These are phyloP conservation scores for Ganaspis brasiliensis DNA, from an alignment of 2,888 invertebrate genomes.

Conservation along the genomic window DNA sequence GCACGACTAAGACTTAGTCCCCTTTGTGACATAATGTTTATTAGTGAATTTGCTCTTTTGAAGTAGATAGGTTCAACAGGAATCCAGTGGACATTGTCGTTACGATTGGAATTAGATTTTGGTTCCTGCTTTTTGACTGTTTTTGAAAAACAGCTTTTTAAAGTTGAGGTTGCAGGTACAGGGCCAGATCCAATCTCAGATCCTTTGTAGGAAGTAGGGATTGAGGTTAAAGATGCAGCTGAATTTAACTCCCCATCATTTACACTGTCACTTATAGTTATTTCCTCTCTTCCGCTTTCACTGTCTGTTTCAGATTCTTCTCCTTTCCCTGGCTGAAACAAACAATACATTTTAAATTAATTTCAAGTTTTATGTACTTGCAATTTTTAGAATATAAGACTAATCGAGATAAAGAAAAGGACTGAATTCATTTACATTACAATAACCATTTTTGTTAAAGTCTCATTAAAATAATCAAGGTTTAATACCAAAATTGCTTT, in stretches of 20 bases:
- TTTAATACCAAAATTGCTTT: too few species aligned
- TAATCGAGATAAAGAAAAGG: too few species aligned
- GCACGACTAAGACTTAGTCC: not conserved
- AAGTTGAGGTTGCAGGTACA: constrained; percentile 49
- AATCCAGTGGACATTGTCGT: not conserved
- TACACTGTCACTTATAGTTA: too few species aligned
- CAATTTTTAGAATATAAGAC: too few species aligned
- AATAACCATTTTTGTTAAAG: too few species aligned
- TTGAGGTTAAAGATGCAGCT: constrained; percentile 54
- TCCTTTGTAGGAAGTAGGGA: constrained; percentile 62
- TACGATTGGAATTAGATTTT: not conserved
- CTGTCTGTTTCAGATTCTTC: too few species aligned
- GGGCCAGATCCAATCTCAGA: constrained; percentile 63
- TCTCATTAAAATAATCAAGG: too few species aligned
- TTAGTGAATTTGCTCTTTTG: not conserved
- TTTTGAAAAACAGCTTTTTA: constrained; percentile 41
- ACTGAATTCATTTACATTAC: too few species aligned
- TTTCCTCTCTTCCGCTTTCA: not conserved
- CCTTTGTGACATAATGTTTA: not conserved
- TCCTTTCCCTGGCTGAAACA: not conserved
- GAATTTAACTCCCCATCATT: constrained; percentile 22
- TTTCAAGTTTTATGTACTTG: not conserved
- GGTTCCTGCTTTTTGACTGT: not conserved
- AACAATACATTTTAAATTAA: not conserved
- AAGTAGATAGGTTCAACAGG: not conserved